These are phyloP conservation scores for Acheta domesticus DNA, from an alignment of 2,888 invertebrate genomes.

Conservation along the genomic window DNA sequence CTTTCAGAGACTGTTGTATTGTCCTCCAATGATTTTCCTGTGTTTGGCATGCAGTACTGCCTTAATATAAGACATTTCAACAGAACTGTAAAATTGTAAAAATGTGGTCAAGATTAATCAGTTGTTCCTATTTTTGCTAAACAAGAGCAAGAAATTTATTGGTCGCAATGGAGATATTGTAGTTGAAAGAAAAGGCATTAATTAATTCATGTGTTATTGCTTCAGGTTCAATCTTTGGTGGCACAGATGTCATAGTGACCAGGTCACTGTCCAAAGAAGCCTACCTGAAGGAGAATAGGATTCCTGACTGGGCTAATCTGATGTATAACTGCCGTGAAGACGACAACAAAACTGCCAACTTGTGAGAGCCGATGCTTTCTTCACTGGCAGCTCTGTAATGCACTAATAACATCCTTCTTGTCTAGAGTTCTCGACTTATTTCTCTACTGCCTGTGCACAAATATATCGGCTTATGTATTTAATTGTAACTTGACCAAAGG, in stretches of 20 bases:
- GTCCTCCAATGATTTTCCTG: too few relatives aligned
- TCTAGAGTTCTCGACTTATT: too few relatives aligned
- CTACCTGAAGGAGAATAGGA: constrained; percentile 63
- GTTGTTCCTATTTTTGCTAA: too few relatives aligned
- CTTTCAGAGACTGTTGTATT: too few relatives aligned
- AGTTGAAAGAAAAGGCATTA: too few relatives aligned
- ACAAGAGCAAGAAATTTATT: too few relatives aligned
- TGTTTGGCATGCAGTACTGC: too few relatives aligned
- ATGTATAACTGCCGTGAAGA: constrained; percentile 51
- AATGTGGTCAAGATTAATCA: too few relatives aligned
- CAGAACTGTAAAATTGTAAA: too few relatives aligned
- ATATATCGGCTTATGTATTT: constrained; percentile 7
- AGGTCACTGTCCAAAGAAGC: constrained; percentile 71
- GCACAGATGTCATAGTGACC: constrained; percentile 67
- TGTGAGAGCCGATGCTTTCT: neutral
- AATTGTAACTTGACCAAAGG: neutral
- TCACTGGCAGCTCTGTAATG: neutral
- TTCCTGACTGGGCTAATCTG: constrained; percentile 80
- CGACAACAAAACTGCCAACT: constrained; percentile 21
- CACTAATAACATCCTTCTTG: neutral
- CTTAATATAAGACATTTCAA: too few relatives aligned
- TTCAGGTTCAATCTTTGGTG: constrained; percentile 75
- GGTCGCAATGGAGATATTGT: too few relatives aligned
- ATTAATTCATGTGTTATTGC: constrained; percentile 37
- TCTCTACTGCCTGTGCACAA: neutral